Conservation (phyloP, 2,113 vertebrate species). For the Rhodinocichla rosea region DNA sequence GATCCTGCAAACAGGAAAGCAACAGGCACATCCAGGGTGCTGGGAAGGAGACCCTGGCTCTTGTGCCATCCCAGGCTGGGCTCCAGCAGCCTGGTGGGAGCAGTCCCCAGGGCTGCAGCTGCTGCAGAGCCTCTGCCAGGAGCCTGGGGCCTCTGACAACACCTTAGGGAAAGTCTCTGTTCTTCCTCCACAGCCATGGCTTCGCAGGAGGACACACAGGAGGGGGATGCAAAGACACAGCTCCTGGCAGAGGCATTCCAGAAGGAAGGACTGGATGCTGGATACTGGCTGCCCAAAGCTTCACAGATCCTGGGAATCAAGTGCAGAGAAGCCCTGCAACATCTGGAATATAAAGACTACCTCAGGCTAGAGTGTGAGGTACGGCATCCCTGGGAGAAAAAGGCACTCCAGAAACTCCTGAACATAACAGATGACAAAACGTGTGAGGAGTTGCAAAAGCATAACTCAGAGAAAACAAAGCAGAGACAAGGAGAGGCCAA, state of each 20-base stretch:
- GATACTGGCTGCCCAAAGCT: not conserved
- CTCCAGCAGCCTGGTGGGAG: not conserved
- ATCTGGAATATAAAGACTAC: too few species aligned
- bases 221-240: not conserved
- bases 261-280: not conserved
- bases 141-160: not conserved
- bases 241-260: not conserved
- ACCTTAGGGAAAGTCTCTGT: not conserved
- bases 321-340: too few species aligned
- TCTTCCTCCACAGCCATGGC: slow-evolving; percentile 27
- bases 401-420: too few species aligned
- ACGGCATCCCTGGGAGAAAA: too few species aligned
- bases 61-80: not conserved
- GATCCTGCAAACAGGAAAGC: not conserved
- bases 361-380: too few species aligned
- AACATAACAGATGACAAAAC: too few species aligned
- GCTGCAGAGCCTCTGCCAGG: not conserved
- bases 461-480: too few species aligned
- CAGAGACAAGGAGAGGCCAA: too few species aligned
- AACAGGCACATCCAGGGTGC: too few species aligned
- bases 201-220: rapidly evolving
- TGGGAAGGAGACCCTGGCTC: not conserved
- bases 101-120: not conserved
- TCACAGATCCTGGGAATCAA: not conserved
- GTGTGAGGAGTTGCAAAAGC: not conserved